Base-by-base conservation (phyloP, 2,797 vertebrate species). In the Antrozous pallidus region DNA sequence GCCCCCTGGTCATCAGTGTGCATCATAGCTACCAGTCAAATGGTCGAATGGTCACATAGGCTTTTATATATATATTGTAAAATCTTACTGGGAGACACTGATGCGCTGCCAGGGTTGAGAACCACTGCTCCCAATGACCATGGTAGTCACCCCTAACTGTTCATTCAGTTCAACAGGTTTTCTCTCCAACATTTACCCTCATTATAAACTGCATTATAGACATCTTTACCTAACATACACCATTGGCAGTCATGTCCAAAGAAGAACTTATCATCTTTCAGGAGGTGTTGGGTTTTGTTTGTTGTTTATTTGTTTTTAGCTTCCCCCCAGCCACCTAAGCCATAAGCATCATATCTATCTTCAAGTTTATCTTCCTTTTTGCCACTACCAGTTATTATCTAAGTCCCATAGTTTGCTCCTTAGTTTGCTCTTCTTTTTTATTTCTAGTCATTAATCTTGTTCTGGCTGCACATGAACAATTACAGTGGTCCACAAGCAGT, bases 291-390 rank as follows among this genome's bases (percentile, higher is more conserved):
- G 17, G 4, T 26, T 56, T 78, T 20, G 2, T 20, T 31, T 24
- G 18, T 58, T 11, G 69, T 79, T 70, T 42, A 42, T 69, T 74
- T 42, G 17, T 61, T 42, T 17, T 26, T 69, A 28, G 10, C 26
- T 80, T 42, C 22, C 49, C 54, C 54, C 17, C 22, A 75, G 14
- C 54, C 2, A 24, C n/a, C 22, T 47, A 1, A 78, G 45, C 38
- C 77, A 7, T 38, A 84, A 51, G 28, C 9, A 49, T 85, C 45
- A 18, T 75, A 47, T 67, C 78, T 67, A 26, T 81, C 88, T 82
- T 95, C 51, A 54, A 10, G 69, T 49, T 94, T 11, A 36, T 92
- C 63, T 91, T 94, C 24, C 65, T 71, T 90, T 96, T 88, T 86
- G n/a, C 65, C 38, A 75, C 45, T 58, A 51, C 13, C 45, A 67